A percentile compares a stretch with the other conserved stretches of the same genome.
phyloP scores from a whole-genome alignment of 2,797 vertebrate genomes.

The Halcyon badia region DNA sequence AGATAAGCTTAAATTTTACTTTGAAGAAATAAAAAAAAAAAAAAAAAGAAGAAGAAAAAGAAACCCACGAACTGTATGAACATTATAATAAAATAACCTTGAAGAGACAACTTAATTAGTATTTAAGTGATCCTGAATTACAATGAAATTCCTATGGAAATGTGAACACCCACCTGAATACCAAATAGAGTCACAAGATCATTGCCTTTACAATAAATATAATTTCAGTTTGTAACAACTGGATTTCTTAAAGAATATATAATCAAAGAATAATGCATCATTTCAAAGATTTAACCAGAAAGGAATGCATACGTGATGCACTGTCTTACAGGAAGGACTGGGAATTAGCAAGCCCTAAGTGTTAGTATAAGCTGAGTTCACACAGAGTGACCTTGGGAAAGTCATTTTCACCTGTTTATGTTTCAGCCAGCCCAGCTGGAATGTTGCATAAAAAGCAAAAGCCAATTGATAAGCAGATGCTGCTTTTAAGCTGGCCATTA shows the following conservation, averaged over 20 bases:
- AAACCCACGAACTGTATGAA: not conserved
- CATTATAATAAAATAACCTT: constrained; percentile 71
- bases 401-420: constrained; percentile 54
- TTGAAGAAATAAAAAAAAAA: not conserved
- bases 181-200: constrained; percentile 59
- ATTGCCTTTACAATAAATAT: constrained; percentile 54
- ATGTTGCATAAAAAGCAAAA: constrained; percentile 43
- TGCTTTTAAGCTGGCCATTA: constrained; percentile 26
- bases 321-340: not conserved
- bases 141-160: constrained; percentile 72
- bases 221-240: constrained; percentile 8
- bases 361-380: not conserved
- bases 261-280: constrained; percentile 18
- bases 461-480: constrained; percentile 29
- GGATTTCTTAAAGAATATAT: constrained; percentile 21
- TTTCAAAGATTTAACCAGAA: constrained; percentile 35
- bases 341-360: not conserved
- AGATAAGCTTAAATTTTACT: constrained; percentile 57
- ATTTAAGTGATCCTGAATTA: constrained; percentile 75
- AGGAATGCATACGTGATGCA: not conserved
- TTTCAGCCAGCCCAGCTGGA: constrained; percentile 49
- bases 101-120: constrained; percentile 76
- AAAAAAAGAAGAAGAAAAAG: not conserved
- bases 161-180: constrained; percentile 60
- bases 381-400: constrained; percentile 54